phyloP scores from a whole-genome alignment of 2,888 invertebrate species.

The Drosophila dives region DNA sequence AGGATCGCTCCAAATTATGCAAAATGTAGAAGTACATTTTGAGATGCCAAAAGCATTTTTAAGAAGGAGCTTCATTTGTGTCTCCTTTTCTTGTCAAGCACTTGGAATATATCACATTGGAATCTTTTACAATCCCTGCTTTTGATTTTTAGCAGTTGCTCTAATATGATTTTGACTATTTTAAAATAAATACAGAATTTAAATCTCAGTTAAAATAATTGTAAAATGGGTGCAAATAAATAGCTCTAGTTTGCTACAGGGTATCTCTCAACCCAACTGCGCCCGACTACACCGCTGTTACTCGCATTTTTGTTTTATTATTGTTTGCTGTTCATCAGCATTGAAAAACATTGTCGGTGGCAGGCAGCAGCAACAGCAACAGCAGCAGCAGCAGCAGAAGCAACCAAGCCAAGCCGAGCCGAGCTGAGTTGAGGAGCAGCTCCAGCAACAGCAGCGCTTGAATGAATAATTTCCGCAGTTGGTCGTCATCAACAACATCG shows the following conservation, averaged over 20 bases:
- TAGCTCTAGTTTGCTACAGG: background rate
- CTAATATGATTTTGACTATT: background rate
- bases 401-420: conserved; percentile 31
- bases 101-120: too few species aligned
- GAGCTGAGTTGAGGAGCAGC: conserved; percentile 3
- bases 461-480: conserved; percentile 78
- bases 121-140: too few species aligned
- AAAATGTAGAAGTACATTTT: background rate
- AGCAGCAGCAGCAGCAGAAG: conserved; percentile 15
- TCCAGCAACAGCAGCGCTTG: conserved; percentile 55
- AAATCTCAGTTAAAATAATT: background rate
- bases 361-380: conserved; percentile 19
- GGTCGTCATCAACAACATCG: conserved; percentile 52
- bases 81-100: too few species aligned
- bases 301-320: conserved; percentile 11
- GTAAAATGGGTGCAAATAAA: background rate
- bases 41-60: too few species aligned
- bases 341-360: conserved; percentile 40
- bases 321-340: conserved; percentile 33
- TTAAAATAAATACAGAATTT: background rate
- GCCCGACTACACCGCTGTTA: background rate
- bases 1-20: background rate
- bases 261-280: background rate
- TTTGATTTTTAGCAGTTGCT: background rate
- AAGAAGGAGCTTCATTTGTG: too few species aligned